Percentiles rank a stretch among this genome's conserved stretches.
Evolutionary conservation across 2,113 vertebrate genomes (phyloP).

Genomic region (Sprattus sprattus): DNA sequence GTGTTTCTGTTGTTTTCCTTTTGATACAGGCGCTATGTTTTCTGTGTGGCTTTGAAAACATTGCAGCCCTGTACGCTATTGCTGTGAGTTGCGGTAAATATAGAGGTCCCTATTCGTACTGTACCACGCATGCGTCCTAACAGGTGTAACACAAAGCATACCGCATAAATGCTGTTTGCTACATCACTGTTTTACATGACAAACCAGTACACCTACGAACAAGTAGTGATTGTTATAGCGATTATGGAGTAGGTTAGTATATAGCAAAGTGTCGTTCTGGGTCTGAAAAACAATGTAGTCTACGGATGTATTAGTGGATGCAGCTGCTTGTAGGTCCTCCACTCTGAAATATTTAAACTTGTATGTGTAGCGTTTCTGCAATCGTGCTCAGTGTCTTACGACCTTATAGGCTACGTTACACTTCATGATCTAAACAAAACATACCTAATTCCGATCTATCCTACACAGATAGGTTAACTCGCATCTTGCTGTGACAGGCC

Average conservation of each 20-base stretch:
- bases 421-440: neutral
- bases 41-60: neutral
- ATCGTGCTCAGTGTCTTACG: neutral
- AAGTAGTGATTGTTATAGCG: neutral
- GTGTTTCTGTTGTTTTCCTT: neutral
- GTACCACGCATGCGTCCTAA: constrained; percentile 35
- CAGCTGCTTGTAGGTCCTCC: neutral
- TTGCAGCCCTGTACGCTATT: neutral
- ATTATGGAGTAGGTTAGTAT: neutral
- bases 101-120: constrained; percentile 9
- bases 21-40: neutral
- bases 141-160: constrained; percentile 40
- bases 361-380: neutral
- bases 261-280: neutral
- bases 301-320: neutral
- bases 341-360: constrained; percentile 4
- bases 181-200: neutral
- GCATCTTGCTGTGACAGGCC: neutral
- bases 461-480: neutral
- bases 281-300: neutral
- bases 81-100: constrained; percentile 10
- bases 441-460: neutral
- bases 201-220: neutral
- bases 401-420: neutral
- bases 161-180: constrained; percentile 12